Evolutionary conservation across 2,797 vertebrate genomes (phyloP).

Genomic region (Tragelaphus eurycerus): DNA sequence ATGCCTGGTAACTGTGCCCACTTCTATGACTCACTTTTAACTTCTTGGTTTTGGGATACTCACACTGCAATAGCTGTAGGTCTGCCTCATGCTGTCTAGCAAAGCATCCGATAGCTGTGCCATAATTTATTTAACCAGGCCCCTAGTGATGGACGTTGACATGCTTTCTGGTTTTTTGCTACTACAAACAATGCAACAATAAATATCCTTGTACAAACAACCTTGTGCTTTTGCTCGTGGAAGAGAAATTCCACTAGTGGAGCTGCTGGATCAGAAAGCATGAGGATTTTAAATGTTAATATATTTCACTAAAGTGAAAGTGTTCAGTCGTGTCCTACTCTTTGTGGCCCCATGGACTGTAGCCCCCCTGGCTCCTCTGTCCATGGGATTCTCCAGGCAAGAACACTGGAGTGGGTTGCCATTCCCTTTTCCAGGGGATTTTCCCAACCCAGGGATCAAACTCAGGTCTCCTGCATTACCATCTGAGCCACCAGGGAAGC

Average conservation of each 20-base stretch:
- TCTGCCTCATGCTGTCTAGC: background rate
- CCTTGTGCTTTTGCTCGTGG: conserved; percentile 1
- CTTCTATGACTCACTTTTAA: background rate
- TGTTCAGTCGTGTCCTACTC: background rate
- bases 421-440: background rate
- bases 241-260: conserved; percentile 11
- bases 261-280: background rate
- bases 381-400: background rate
- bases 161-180: conserved; percentile 20
- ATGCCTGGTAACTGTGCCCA: background rate
- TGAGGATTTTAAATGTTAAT: conserved; percentile 33
- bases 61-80: background rate
- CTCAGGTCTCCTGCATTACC: background rate
- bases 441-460: background rate
- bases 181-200: conserved; percentile 46
- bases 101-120: background rate
- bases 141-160: conserved; percentile 12
- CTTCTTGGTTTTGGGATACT: background rate
- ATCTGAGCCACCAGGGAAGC: background rate
- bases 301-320: background rate
- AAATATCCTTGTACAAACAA: conserved; percentile 57
- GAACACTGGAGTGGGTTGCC: background rate
- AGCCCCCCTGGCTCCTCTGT: background rate
- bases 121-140: conserved; percentile 27
- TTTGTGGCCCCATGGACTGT: background rate